These are phyloP conservation scores for Musca vetustissima DNA, from an alignment of 1,140 invertebrate species.

Conservation along the genomic window DNA sequence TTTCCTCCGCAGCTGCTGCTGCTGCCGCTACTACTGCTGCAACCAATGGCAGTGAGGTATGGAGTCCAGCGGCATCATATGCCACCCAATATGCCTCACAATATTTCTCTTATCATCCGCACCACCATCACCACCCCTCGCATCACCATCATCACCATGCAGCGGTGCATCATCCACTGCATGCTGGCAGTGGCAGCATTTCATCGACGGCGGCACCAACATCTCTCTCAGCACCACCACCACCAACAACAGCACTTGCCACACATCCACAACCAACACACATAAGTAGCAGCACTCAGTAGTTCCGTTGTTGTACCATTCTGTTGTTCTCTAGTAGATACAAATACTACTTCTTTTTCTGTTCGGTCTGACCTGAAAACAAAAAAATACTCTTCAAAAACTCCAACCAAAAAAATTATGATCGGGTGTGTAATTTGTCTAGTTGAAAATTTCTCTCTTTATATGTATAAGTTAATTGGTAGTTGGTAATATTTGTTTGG, in stretches of 20 bases:
- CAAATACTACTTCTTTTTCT: too few relatives aligned
- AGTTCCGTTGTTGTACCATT: conserved; percentile 11
- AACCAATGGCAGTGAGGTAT: conserved; percentile 52
- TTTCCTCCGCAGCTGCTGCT: not conserved
- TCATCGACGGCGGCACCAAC: not conserved
- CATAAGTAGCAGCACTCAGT: conserved; percentile 21
- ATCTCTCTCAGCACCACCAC: conserved; percentile 24
- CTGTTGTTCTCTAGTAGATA: conserved; percentile 38
- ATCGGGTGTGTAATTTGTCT: too few relatives aligned
- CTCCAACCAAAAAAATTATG: not conserved
- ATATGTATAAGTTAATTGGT: too few relatives aligned
- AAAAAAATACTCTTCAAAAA: not conserved
- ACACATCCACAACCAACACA: conserved; percentile 43
- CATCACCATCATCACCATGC: conserved; percentile 15
- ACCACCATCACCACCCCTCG: conserved; percentile 32
- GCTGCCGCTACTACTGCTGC: conserved; percentile 8
- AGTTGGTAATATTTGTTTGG: too few relatives aligned
- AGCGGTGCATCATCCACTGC: conserved; percentile 30
- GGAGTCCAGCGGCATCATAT: conserved; percentile 57
- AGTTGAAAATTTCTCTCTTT: too few relatives aligned
- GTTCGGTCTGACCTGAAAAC: too few relatives aligned
- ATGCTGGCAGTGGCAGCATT: conserved; percentile 22
- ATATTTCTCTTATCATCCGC: conserved; percentile 53
- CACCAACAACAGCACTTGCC: conserved; percentile 38
- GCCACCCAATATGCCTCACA: conserved; percentile 51